Base-by-base conservation (phyloP, 2,113 vertebrate species). In the Hoplias malabaricus region DNA sequence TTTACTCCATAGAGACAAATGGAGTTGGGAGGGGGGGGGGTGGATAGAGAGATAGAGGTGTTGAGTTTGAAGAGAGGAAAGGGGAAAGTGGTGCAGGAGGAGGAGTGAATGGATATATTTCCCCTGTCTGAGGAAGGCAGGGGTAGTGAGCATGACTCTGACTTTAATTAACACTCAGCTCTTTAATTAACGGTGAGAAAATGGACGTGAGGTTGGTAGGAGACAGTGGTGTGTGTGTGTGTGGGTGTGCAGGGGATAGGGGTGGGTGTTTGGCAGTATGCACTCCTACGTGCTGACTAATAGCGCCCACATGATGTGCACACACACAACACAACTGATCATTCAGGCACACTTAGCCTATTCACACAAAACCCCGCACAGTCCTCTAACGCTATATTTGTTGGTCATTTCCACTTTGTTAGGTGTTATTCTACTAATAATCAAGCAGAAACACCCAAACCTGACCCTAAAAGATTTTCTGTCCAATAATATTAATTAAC, bases 321-420 rank as follows among this genome's bases (percentile, higher is more conserved):
- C 86, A 88, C 82, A 80, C 80, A 87, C 77, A 73, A 67, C 34
- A 65, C 31, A 75, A 25, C 43, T 54, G 56, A 36, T 65, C 33
- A 40, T 19, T 11, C 7, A 53, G 38, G 34, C 61, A 66, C 16
- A 40, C 16, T 66, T 46, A 34, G 19, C 56, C n/a, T 40, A 59
- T 25, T 27, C 21, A 23, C 14, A 56, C 21, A 77, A 36, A 5
- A 6, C 68, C 36, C 6, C 72, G 56, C 33, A 42, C 48, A 66
- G 12, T 25, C 21, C 9, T 23, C 6, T 53, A 53, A 23, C n/a
- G 3, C 6, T 53, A 9, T 21, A 5, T 16, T 23, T 53, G 2
- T 46, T 5, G 1, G 2, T 14, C 19, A 5, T n/a, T n/a, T n/a
- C n/a, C n/a, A n/a, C n/a, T n/a, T n/a, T n/a, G n/a, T n/a, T n/a